Conservation (phyloP, 2,888 invertebrate species). For the Philopedon plagiatum region DNA sequence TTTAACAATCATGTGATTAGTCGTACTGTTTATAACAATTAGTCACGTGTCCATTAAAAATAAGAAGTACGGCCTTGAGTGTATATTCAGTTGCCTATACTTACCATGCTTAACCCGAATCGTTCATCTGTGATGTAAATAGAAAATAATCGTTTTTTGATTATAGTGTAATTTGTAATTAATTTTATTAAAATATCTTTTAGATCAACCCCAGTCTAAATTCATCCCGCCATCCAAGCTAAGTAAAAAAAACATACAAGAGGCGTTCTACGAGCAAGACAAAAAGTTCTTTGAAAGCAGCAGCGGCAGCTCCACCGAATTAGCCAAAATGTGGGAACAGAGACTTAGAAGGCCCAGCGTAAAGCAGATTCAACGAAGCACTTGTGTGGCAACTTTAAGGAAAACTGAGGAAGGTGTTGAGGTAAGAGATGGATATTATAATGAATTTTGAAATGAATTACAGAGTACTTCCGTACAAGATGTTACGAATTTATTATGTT, state of each 20-base stretch:
- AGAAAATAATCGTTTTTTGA: no score
- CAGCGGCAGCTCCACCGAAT: conserved; percentile 49
- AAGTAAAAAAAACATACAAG: conserved; percentile 59
- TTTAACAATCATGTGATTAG: no score
- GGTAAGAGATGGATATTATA: conserved; percentile 34
- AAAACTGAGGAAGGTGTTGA: conserved; percentile 60
- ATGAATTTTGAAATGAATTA: no score
- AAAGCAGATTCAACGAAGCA: conserved; percentile 59
- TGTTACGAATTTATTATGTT: no score
- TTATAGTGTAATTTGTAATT: background rate
- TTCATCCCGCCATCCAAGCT: conserved; percentile 52
- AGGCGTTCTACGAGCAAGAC: conserved; percentile 61
- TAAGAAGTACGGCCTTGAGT: no score
- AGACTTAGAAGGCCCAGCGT: conserved; percentile 61
- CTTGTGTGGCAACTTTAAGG: conserved; percentile 59
- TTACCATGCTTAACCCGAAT: no score
- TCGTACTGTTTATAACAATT: no score
- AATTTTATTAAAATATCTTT: background rate
- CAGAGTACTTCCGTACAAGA: no score
- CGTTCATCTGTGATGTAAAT: no score
- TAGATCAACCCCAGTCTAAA: background rate
- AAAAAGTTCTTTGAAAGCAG: conserved; percentile 56
- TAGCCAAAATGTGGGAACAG: conserved; percentile 57
- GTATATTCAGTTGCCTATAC: no score
- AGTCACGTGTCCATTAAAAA: no score